Percentiles rank a stretch among this genome's conserved stretches.
Conservation (phyloP, 2,888 invertebrate genomes). For the Onthophagus sagittarius region DNA sequence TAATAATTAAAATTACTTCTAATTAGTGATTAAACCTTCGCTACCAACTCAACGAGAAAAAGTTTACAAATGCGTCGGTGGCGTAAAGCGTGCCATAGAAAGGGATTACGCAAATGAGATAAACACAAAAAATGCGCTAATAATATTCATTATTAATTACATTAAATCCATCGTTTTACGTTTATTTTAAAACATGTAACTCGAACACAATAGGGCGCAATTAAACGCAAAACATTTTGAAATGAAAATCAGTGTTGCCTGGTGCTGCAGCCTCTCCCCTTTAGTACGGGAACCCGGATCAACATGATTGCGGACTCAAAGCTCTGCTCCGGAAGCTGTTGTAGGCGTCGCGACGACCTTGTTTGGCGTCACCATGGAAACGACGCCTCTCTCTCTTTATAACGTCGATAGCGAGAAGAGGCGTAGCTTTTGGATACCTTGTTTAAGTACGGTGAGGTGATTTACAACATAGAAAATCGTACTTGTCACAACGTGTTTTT, state of each 20-base stretch:
- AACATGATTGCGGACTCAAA: conserved; percentile 41
- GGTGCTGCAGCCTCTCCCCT: conserved; percentile 15
- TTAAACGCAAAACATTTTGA: not conserved
- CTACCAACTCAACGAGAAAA: no score
- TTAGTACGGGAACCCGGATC: conserved; percentile 16
- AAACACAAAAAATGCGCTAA: no score
- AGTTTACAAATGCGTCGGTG: no score
- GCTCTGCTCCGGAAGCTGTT: conserved; percentile 37
- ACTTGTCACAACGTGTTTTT: no score
- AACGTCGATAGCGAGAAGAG: conserved; percentile 6
- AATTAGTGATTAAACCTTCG: not conserved
- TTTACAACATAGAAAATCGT: no score
- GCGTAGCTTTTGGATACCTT: not conserved
- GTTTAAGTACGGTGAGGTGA: no score
- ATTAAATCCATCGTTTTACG: not conserved
- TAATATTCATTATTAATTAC: not conserved
- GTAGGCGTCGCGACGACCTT: conserved; percentile 41
- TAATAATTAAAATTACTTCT: not conserved
- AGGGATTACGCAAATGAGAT: not conserved
- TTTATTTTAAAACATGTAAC: not conserved
- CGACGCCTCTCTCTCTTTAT: conserved; percentile 21
- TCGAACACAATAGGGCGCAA: not conserved
- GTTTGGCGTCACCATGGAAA: conserved; percentile 36
- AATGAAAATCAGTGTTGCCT: conserved; percentile 35
- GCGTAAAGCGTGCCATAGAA: not conserved